Evolutionary conservation across 2,888 invertebrate species (phyloP), one percentile per base, ranked within the genome.

Genomic region (Lomographa bimaculata): DNA sequence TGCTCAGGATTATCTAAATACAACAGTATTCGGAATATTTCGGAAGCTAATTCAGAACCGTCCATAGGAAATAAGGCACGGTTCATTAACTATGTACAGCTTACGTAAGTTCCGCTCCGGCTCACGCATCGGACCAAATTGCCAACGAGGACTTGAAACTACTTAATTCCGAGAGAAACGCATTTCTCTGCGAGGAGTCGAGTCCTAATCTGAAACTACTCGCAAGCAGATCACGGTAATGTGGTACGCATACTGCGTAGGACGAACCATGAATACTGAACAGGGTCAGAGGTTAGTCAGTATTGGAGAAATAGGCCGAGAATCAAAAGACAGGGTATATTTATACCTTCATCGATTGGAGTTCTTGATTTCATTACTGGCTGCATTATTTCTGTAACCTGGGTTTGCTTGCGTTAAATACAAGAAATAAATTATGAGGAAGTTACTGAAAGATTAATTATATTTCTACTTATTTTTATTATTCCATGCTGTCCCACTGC

Each of bases 241-340:
- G 73, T 74, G 36, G 40, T 51, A 46, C 70, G 72, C 67, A 67
- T 67, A 64, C 45, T 53, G 47, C 64, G 56, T 64, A 56, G 61
- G 60, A 62, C 67, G 63, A 64, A 71, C 80, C 79, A 80, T 86
- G 85, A 86, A 86, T 86, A 84, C 81, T 71, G 72, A 84, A 64
- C 61, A 67, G 59, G 39, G 45, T 35, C 36, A 35, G 38, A 35
- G 19, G 37, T 37, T n/a, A n/a, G n/a, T n/a, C n/a, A n/a, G 27
- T 27, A 38, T 33, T 30, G 30, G 32, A 45, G 47, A 41, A 47
- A 50, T 47, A 46, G 32, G 40, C 41, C 47, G 46, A 46, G 51
- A 54, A 54, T 55, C 54, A 50, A 54, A 51, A 51, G 55, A 53
- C 54, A 46, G 48, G 46, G 56, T n/a, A n/a, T n/a, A n/a, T 54